Base-by-base conservation (phyloP, 1,140 invertebrate genomes). In the Drosophila kohkoa region DNA sequence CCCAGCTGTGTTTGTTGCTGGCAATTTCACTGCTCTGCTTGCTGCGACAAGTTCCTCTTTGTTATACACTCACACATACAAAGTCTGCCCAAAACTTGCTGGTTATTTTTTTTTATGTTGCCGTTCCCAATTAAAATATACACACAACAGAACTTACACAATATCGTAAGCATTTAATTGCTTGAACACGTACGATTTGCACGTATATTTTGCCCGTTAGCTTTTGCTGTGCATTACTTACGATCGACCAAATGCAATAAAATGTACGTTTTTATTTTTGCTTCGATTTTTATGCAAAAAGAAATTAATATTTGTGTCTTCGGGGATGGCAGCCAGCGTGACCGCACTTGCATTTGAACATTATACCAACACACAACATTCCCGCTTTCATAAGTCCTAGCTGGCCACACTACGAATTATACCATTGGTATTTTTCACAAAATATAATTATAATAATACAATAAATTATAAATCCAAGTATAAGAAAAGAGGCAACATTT, bases 131-230 rank as follows among this genome's bases (percentile, higher is more conserved):
- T 35, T 32, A 6, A 5, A 32, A 32, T 25, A 32, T 28, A 52
- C 15, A 20, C 28, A 0, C 35, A 8, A 1, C 10, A 49, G n/a
- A 66, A 82, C 82, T 87, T 82, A 81, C 79, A 85, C 75, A 75
- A 74, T 49, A 62, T 52, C 45, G 60, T 20, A 77, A 20, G 48
- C 81, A 85, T 72, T 73, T 70, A 74, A 51, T 49, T 48, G 57
- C 16, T 68, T 60, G 65, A 32, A 28, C 16, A 20, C 16, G 10
- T 32, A 54, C 30, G 11, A 46, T 30, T 30, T 30, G n/a, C 28
- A 55, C 25, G 16, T 5, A n/a, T 8, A 46, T 32, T 32, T n/a
- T 65, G 20, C 20, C 52, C 51, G 30, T n/a, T 20, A 16, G 20
- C 60, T 67, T 28, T 13, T 38, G 46, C 10, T 38, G 35, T 38